Base-by-base conservation (phyloP, 2,888 invertebrate species). In the Boloria euphrosyne region DNA sequence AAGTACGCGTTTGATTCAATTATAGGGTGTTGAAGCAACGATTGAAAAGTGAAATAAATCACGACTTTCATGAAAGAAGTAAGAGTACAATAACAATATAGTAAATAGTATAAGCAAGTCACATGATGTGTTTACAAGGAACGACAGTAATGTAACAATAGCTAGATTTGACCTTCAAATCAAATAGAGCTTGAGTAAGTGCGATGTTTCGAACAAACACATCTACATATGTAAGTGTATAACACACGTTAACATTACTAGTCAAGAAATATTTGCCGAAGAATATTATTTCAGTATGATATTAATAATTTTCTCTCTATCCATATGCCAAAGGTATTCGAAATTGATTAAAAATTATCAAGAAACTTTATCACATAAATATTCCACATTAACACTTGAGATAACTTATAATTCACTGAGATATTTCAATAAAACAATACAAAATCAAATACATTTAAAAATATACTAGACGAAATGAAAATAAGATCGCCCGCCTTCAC, bases 41-140 rank as follows among this genome's bases (percentile, higher is more conserved):
- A 87, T 85, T 84, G 81, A 75, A 77, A 74, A 87, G 85, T 84
- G 76, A 83, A 87, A 84, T 84, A 85, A 78, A 82, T 74, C 78
- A 79, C 74, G 79, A 80, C 76, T 80, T 80, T 78, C 76, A 74
- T 75, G 75, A 73, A 72, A 75, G 67, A 74, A 68, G 75, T 74
- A 72, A 75, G 67, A 74, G 68, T 66, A 70, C 49, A 67, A 73
- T 67, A 70, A 73, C 70, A 67, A 66, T 65, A 70, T 62, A 50
- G 62, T 65, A 65, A 63, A 67, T 62, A 61, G 46, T 47, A 59
- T 49, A 10, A 51, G 27, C 67, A 52, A 62, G 69, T 70, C 65
- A 71, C 70, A 67, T 69, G 69, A 69, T 53, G 64, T 72, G 67
- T 65, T 76, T 67, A 75, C 77, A 68, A 68, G 69, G 53, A 62